These are phyloP conservation scores for Cenopis cana DNA, from an alignment of 2,888 invertebrate genomes.

Conservation along the genomic window DNA sequence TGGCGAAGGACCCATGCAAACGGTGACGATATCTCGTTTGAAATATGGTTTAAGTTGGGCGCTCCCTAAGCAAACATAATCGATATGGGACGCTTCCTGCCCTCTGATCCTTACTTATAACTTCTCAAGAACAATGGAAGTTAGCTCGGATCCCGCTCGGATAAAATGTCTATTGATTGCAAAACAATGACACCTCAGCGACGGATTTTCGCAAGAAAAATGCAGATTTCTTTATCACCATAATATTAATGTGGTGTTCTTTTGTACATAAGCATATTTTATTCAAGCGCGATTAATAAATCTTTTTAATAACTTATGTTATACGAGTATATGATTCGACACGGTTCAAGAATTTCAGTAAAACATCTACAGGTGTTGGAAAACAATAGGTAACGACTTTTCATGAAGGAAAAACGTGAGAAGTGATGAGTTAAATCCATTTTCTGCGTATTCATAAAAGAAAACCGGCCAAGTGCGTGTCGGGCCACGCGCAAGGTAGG, in stretches of 20 bases:
- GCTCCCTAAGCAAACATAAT: constrained; percentile 62
- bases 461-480: too few relatives aligned
- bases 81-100: constrained; percentile 54
- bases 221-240: background rate
- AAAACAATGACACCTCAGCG: constrained; percentile 27
- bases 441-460: background rate
- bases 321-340: constrained; percentile 8
- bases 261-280: background rate
- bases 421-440: constrained; percentile 10
- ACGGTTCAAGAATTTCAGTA: background rate
- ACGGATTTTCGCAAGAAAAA: constrained; percentile 18
- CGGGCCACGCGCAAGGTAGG: too few relatives aligned
- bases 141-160: constrained; percentile 25
- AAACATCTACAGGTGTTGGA: constrained; percentile 8
- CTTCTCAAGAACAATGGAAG: constrained; percentile 36
- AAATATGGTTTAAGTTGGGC: constrained; percentile 60
- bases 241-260: background rate
- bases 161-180: constrained; percentile 41
- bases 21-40: constrained; percentile 45
- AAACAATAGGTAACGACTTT: constrained; percentile 17
- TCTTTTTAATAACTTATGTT: constrained; percentile 11
- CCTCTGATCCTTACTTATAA: constrained; percentile 48
- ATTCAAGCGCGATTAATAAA: constrained; percentile 7
- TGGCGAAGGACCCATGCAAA: constrained; percentile 11
- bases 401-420: constrained; percentile 4